These are phyloP conservation scores for Smittia aterrima DNA, from an alignment of 2,888 invertebrate species.

Conservation along the genomic window DNA sequence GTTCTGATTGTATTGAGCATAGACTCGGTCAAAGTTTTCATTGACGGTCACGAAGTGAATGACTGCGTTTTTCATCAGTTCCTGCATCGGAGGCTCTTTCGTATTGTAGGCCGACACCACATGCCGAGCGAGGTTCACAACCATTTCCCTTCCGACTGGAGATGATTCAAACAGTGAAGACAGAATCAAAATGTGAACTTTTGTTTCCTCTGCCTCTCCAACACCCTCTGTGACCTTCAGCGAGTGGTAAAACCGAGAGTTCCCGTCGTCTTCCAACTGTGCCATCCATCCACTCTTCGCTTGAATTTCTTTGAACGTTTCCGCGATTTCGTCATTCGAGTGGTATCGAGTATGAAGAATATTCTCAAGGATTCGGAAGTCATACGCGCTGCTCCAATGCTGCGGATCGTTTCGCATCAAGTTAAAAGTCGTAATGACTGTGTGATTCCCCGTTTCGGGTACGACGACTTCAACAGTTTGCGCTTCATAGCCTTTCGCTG, in stretches of 20 bases:
- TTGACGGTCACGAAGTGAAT: conserved; percentile 73
- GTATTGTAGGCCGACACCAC: conserved; percentile 68
- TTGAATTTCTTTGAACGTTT: conserved; percentile 66
- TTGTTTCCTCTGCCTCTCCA: conserved; percentile 68
- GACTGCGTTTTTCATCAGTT: conserved; percentile 68
- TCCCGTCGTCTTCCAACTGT: conserved; percentile 68
- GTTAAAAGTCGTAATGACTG: conserved; percentile 70
- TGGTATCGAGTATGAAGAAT: conserved; percentile 66
- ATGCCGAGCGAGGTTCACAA: conserved; percentile 79
- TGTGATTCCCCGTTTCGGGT: conserved; percentile 56
- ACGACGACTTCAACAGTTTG: conserved; percentile 56
- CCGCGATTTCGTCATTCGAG: conserved; percentile 63
- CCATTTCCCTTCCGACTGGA: conserved; percentile 79
- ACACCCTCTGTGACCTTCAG: conserved; percentile 73
- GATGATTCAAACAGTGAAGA: conserved; percentile 81
- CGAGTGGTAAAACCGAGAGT: conserved; percentile 65
- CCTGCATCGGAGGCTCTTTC: conserved; percentile 64
- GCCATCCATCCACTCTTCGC: conserved; percentile 65
- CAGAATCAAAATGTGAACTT: conserved; percentile 78
- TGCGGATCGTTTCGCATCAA: conserved; percentile 76
- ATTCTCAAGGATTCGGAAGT: conserved; percentile 69
- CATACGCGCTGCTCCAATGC: conserved; percentile 82
- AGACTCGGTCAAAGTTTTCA: conserved; percentile 48
- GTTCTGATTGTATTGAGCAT: conserved; percentile 49
- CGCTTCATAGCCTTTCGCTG: conserved; percentile 66